Percentiles rank a stretch among this genome's conserved stretches.
phyloP scores from a whole-genome alignment of 1,140 invertebrate species.

The Heliconius hewitsoni region DNA sequence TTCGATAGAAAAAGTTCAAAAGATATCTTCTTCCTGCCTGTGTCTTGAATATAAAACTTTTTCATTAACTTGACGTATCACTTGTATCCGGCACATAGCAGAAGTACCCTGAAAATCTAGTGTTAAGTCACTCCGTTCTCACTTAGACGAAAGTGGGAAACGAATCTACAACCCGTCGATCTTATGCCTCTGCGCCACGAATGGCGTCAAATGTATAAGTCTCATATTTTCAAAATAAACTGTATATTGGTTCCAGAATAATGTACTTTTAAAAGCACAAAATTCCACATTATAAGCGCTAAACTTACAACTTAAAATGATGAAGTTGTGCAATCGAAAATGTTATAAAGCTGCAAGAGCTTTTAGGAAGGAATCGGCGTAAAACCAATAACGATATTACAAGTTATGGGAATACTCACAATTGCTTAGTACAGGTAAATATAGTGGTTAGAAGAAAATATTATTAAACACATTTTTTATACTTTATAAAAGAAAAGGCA shows the following conservation, averaged over 20 bases:
- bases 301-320: not conserved
- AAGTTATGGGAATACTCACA: not conserved
- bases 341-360: not conserved
- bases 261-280: not conserved
- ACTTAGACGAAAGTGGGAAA: too few species aligned
- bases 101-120: not conserved
- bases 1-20: too few species aligned
- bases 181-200: too few species aligned
- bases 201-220: too few species aligned
- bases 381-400: not conserved
- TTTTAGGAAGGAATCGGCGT: not conserved
- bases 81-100: not conserved
- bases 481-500: too few species aligned
- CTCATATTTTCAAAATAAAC: not conserved
- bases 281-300: not conserved
- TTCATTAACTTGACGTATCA: not conserved
- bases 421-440: not conserved
- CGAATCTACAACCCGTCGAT: too few species aligned
- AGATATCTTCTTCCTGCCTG: too few species aligned
- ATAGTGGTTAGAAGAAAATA: not conserved
- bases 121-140: not conserved
- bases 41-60: not conserved
- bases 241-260: not conserved
- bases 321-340: constrained; percentile 1
- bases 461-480: not conserved